phyloP scores from a whole-genome alignment of 2,888 invertebrate species.

The Falcaria lacertinaria region DNA sequence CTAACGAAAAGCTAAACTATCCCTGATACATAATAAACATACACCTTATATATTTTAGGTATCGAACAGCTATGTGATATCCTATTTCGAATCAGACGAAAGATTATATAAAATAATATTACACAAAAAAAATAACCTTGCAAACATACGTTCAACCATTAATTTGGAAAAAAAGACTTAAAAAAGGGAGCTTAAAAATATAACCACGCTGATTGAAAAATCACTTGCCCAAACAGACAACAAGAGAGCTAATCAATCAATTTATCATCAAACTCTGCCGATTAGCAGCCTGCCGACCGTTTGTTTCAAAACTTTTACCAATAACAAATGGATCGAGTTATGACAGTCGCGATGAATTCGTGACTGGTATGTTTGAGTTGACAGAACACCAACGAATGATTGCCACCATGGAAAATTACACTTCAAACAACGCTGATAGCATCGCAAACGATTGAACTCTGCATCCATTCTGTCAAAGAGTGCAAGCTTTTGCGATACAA shows the following conservation, averaged over 20 bases:
- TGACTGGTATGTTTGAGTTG: conserved; percentile 19
- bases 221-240: no score
- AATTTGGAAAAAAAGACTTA: no score
- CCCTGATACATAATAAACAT: no score
- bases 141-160: no score
- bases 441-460: not conserved
- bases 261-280: conserved; percentile 29
- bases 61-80: no score
- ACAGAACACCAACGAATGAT: conserved; percentile 14
- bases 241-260: conserved; percentile 10
- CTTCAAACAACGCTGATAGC: conserved; percentile 16
- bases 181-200: no score
- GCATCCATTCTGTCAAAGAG: not conserved
- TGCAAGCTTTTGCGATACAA: not conserved
- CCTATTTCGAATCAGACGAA: no score
- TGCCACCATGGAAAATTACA: conserved; percentile 25
- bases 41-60: no score
- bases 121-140: no score
- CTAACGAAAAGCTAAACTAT: no score
- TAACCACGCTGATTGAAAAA: no score
- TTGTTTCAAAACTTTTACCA: conserved; percentile 40
- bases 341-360: conserved; percentile 38
- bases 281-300: conserved; percentile 23
- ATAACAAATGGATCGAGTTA: conserved; percentile 46
- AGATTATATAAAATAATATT: no score